Evolutionary conservation across 2,797 vertebrate species (phyloP), one percentile per base, ranked within the genome.

Genomic region (Macrochelys suwanniensis): DNA sequence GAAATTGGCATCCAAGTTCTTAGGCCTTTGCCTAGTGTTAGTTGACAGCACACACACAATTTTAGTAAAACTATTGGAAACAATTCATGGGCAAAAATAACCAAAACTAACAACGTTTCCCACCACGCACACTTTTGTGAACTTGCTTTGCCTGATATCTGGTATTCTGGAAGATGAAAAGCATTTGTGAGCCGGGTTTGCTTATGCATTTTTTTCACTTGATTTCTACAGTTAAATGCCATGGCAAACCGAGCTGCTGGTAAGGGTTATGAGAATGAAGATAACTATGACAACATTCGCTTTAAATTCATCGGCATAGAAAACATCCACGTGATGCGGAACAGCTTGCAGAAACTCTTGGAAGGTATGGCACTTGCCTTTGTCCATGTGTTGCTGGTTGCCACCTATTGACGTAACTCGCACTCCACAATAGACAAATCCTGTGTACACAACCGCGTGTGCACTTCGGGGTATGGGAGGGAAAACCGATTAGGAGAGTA

Each of bases 191-290:
- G 80, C 5, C 47, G 23, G 42, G 11, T 17, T 78, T 1, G 0
- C 6, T 50, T 78, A 45, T 49, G 42, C 23, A 13, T 84, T 57
- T 74, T 85, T 90, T 91, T 84, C 7, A 5, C 81, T 94, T 79
- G 42, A 78, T n/a, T 89, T 45, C 96, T 85, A 31, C 97, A 99
- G 99, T 89, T 99, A 81, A 99, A 99, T 71, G 98, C 98, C 87
- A 98, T 99, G 97, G 98, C 98, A 50, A 99, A 99, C 95, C 92
- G 98, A 74, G 98, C 98, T 65, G 98, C 99, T 56, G 98, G 99
- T 84, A 99, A 99, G 93, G 98, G 98, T 11, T 99, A 99, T 42
- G 98, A 99, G 96, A 99, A 98, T n/a, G 98, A 99, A 92, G 98
- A 98, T 91, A 97, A 99, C 78, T 99, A 99, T 28, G 96, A 98